A percentile compares a stretch with the other conserved stretches of the same genome.
phyloP scores from a whole-genome alignment of 1,140 invertebrate genomes.

The Odontomachus brunneus region DNA sequence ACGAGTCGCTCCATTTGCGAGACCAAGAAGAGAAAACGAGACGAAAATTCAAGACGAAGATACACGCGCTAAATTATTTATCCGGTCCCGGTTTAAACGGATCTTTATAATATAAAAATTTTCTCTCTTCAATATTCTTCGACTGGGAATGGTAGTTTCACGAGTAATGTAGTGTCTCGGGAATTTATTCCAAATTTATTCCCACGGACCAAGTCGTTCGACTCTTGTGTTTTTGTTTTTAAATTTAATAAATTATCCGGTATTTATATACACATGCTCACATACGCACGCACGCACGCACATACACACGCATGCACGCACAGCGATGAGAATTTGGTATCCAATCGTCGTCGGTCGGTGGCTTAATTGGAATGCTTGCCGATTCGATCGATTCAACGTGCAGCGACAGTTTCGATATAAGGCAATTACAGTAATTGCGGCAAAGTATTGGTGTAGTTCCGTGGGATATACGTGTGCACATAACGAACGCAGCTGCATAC shows the following conservation, averaged over 20 bases:
- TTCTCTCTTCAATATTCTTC: no score
- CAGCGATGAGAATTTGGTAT: slow-evolving; percentile 23
- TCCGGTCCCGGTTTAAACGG: background rate
- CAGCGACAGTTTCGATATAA: slow-evolving; percentile 60
- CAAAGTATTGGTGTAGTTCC: slow-evolving; percentile 68
- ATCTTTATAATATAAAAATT: background rate
- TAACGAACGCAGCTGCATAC: background rate
- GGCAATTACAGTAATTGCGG: slow-evolving; percentile 78
- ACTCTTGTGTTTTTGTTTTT: no score
- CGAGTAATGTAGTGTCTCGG: no score
- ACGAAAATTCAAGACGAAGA: background rate
- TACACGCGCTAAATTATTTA: background rate
- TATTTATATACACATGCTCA: no score
- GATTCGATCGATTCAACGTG: slow-evolving; percentile 53
- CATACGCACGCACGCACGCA: no score
- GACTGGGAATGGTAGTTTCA: no score
- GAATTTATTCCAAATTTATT: no score
- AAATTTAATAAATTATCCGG: no score
- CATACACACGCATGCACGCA: no score
- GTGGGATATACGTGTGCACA: background rate
- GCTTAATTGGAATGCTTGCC: slow-evolving; percentile 62
- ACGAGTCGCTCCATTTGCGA: no score
- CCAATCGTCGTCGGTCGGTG: slow-evolving; percentile 18
- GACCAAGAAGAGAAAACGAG: background rate
- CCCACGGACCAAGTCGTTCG: no score